A percentile compares a stretch with the other conserved stretches of the same genome.
Conservation (phyloP, 2,888 invertebrate genomes). For the Theretra japonica region DNA sequence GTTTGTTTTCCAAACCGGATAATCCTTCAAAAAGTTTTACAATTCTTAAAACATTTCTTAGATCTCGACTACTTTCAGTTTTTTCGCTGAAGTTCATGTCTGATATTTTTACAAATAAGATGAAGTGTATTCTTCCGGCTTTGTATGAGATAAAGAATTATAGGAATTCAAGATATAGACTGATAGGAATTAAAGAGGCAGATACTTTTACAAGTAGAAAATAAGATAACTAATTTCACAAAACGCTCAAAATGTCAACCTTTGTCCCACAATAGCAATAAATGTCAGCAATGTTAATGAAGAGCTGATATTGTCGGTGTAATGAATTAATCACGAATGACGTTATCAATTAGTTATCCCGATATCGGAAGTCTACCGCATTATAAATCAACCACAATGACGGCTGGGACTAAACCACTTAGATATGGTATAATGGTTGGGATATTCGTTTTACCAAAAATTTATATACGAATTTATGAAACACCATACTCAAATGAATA, state of each 20-base stretch:
- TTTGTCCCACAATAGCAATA: slow-evolving; percentile 1
- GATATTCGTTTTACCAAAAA: too few species aligned
- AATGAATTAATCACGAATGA: slow-evolving; percentile 8
- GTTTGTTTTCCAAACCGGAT: too few species aligned
- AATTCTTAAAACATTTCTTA: too few species aligned
- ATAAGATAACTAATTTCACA: background rate
- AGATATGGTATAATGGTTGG: too few species aligned
- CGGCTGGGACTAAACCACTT: background rate
- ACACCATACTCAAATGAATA: background rate
- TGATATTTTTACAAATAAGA: too few species aligned
- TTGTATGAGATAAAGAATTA: too few species aligned
- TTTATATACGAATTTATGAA: too few species aligned
- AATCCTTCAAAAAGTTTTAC: too few species aligned
- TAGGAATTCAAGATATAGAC: too few species aligned
- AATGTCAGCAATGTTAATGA: background rate
- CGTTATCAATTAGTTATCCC: slow-evolving; percentile 17
- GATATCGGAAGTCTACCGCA: background rate
- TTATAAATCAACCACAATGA: slow-evolving; percentile 7
- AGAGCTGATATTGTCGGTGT: background rate
- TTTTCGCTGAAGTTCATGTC: too few species aligned
- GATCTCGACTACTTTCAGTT: too few species aligned
- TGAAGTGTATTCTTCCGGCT: too few species aligned
- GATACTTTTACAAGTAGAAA: background rate
- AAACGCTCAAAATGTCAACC: background rate
- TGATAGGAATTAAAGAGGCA: background rate